Evolutionary conservation across 2,797 vertebrate species (phyloP), one percentile per base, ranked within the genome.

Genomic region (Parambassis ranga): DNA sequence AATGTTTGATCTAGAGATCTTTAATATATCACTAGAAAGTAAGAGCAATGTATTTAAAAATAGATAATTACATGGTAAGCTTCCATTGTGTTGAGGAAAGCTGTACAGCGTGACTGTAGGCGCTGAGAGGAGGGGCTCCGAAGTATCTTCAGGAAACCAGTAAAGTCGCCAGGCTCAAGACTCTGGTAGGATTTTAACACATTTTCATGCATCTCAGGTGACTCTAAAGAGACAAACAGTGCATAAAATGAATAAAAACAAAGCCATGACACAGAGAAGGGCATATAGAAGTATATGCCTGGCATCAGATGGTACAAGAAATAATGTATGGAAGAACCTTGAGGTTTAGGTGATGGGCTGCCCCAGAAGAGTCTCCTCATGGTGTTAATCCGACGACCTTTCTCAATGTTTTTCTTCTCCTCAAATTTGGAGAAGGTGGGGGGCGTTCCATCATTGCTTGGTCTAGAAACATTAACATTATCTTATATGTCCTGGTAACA

Each of bases 61-160:
- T 1, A 19, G 14, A 50, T 58, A 41, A 48, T 90, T 87, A 94
- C 93, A 69, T 91, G 89, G 52, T 91, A 92, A 16, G 92, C 88
- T 48, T 94, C 91, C 77, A 94, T 89, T 24, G 90, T 92, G 64
- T 92, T 92, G 66, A 94, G 90, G 67, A 94, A 93, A 41, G 89
- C 84, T 15, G 84, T 91, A 56, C 92, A 94, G 33, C 80, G 81
- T 5, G 91, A 91, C 70, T 92, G 90, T 66, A 94, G 49, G 30
- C 87, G 88, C 73, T 94, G 92, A 18, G 91, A 91, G 3, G 85
- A 55, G 2, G 91, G 84, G 39, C 88, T 91, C 20, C 75, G 81
- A 1, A 94, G 85, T 18, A 92, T 81, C 75, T 94, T 94, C 1
- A 94, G 86, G 68, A 94, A 94, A 43, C 90, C 85, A 0, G 92